Evolutionary conservation across 1,140 invertebrate species (phyloP).

Genomic region (Latrodectus geometricus): DNA sequence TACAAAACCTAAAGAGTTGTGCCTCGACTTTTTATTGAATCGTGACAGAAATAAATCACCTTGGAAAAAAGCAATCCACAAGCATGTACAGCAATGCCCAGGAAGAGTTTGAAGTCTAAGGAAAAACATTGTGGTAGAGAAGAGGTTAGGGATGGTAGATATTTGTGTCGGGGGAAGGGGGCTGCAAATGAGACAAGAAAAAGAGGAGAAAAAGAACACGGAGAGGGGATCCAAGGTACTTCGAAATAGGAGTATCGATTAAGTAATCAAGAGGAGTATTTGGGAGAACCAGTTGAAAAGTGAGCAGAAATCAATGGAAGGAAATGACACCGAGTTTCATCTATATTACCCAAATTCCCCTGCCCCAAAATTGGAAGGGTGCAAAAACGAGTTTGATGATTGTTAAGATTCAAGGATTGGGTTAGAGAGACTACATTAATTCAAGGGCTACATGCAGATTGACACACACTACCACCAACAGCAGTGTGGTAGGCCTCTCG

Average conservation of each 20-base stretch:
- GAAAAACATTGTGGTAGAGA: constrained; percentile 37
- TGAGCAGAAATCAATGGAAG: constrained; percentile 63
- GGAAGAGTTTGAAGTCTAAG: constrained; percentile 11
- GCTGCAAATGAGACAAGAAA: constrained; percentile 11
- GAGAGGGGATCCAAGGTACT: neutral
- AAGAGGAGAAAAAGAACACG: constrained; percentile 55
- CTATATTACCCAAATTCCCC: constrained; percentile 62
- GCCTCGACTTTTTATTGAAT: neutral
- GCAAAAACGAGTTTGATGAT: constrained; percentile 60
- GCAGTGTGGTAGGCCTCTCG: constrained; percentile 21
- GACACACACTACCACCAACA: constrained; percentile 26
- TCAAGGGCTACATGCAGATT: constrained; percentile 58
- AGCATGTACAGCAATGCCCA: neutral
- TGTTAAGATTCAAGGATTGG: constrained; percentile 59
- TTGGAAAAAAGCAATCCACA: neutral
- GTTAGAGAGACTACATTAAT: constrained; percentile 61
- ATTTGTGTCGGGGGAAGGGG: constrained; percentile 54
- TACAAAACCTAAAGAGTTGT: neutral
- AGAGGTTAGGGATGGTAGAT: constrained; percentile 53
- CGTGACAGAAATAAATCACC: neutral
- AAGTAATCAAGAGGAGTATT: constrained; percentile 62
- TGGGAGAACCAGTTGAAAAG: constrained; percentile 60
- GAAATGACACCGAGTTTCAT: constrained; percentile 62
- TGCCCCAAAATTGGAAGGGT: constrained; percentile 56
- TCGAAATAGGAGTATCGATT: constrained; percentile 60